Evolutionary conservation across 2,113 vertebrate species (phyloP).

Genomic region (Pimephales promelas): DNA sequence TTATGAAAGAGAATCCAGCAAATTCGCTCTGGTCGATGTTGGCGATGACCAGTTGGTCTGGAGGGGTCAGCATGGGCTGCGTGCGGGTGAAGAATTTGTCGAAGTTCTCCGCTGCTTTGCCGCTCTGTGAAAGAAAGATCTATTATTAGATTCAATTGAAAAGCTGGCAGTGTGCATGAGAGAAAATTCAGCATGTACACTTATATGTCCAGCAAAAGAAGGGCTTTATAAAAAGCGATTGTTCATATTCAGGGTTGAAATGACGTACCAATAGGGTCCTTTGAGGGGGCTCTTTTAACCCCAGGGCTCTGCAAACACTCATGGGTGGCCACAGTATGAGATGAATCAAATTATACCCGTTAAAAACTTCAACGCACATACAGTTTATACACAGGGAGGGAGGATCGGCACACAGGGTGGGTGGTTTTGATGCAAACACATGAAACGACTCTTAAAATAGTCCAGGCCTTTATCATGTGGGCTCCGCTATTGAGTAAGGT

Average conservation of each 20-base stretch:
- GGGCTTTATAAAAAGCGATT: background rate
- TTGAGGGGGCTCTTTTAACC: slow-evolving; percentile 8
- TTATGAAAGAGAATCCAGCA: slow-evolving; percentile 94
- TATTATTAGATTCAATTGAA: slow-evolving; percentile 9
- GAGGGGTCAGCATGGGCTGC: slow-evolving; percentile 93
- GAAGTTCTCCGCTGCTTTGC: slow-evolving; percentile 97
- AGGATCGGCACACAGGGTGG: background rate
- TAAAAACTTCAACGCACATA: slow-evolving; percentile 14
- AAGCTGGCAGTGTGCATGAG: slow-evolving; percentile 2
- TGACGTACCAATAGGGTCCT: background rate
- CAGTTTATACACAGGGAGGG: background rate
- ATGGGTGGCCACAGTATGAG: slow-evolving; percentile 17
- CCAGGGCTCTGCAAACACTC: slow-evolving; percentile 9
- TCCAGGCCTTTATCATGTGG: background rate
- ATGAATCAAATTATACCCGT: slow-evolving; percentile 36
- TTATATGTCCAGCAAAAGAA: background rate
- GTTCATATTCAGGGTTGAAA: slow-evolving; percentile 5
- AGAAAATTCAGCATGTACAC: background rate
- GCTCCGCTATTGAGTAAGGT: background rate
- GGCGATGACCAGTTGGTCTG: slow-evolving; percentile 95
- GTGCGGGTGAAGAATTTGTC: slow-evolving; percentile 98
- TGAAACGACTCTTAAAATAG: slow-evolving; percentile 33
- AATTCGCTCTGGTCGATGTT: slow-evolving; percentile 99
- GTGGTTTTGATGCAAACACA: slow-evolving; percentile 16
- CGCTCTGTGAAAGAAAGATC: slow-evolving; percentile 77